These are phyloP conservation scores for Otocyon megalotis DNA, from an alignment of 2,113 vertebrate genomes.

Conservation along the genomic window DNA sequence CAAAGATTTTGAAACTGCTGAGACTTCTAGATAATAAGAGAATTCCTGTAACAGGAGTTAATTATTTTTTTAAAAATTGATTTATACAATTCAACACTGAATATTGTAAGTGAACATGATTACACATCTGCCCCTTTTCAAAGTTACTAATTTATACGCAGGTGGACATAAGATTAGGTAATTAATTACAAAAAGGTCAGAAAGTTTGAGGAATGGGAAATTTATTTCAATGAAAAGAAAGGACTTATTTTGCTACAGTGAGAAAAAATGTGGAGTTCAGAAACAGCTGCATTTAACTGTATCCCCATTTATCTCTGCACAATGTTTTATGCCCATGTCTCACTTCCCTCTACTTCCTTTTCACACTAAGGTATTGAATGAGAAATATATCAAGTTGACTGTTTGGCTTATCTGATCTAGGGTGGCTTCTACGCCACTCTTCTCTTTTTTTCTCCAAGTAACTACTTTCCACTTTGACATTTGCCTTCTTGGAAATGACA, in stretches of 20 bases:
- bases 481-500: neutral
- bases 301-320: neutral
- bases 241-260: constrained; percentile 16
- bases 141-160: neutral
- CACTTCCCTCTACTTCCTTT: constrained; percentile 3
- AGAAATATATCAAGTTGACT: neutral
- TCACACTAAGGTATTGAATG: neutral
- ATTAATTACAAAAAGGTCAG: constrained; percentile 16
- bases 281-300: neutral
- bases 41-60: neutral
- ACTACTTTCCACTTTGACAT: constrained; percentile 40
- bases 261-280: neutral
- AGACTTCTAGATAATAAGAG: neutral
- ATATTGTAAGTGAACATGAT: constrained; percentile 26
- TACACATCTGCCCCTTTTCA: neutral
- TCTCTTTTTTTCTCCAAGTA: neutral
- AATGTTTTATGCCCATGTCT: neutral
- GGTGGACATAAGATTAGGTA: neutral
- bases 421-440: neutral
- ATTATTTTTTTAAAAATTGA: constrained; percentile 30
- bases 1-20: constrained; percentile 14
- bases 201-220: neutral
- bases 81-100: neutral
- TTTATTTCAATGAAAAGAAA: constrained; percentile 49
- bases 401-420: neutral